Base-by-base conservation (phyloP, 2,113 vertebrate genomes). In the Naja naja region DNA sequence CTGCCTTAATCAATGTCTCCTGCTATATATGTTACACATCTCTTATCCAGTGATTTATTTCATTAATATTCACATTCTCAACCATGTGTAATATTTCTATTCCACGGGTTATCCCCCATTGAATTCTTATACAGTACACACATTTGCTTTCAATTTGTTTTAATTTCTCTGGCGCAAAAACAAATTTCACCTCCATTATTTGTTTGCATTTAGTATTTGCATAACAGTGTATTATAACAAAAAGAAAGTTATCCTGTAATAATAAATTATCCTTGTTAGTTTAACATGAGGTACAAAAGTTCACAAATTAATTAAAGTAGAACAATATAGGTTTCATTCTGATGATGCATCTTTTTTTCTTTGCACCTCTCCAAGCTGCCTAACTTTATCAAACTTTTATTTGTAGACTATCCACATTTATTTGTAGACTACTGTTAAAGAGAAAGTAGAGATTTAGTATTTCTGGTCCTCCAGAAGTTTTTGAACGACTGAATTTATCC, bases 1-100 rank as follows among this genome's bases (percentile, higher is more conserved):
- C 96, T 98, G 96, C 96, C 96, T 93, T 96, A 96, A 94, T 97
- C 96, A 95, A 90, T 96, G 94, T 97, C 94, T 95, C 94, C 95
- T 96, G 90, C 94, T 96, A 85, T 96, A 93, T 96, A 95, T 52
- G 25, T 95, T 94, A 93, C 91, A 94, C 12, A 93, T 91, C 91
- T 49, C 0, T 92, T 90, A 93, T 93, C 95, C 94, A 92, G 96
- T 95, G 91, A 88, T 92, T 96, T 95, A 93, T 7, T 93, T 97
- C 95, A 94, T 97, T 97, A 96, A 58, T 94, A 96, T 97, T 96
- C 96, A 87, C 91, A 74, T 74, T 96, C 58, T 55, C 93, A 85
- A 60, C 95, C 88, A 95, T 89, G 0, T 45, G 69, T 89, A 97
- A 74, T 93, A 39, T 93, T 88, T 85, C 89, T 94, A 92, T 95